A percentile compares a stretch with the other conserved stretches of the same genome.
phyloP scores from a whole-genome alignment of 64 coral and sea anemone genomes.

The Platygyra sinensis region DNA sequence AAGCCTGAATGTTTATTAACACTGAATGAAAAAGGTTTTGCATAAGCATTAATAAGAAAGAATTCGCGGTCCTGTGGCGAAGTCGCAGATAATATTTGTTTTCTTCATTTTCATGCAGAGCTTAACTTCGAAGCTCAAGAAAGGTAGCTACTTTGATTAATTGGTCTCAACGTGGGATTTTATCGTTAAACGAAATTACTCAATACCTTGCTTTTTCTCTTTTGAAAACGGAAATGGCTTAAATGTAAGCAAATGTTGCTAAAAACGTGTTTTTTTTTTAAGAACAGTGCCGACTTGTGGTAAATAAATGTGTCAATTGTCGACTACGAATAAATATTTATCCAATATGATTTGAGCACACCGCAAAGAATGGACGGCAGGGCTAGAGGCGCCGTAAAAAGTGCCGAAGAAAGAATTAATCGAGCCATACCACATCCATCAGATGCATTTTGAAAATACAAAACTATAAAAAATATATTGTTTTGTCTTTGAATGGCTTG shows the following conservation, averaged over 20 bases:
- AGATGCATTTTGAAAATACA: not conserved
- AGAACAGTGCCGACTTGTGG: not conserved
- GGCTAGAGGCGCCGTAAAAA: no score
- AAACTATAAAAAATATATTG: not conserved
- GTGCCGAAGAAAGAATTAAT: no score
- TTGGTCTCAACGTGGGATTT: not conserved
- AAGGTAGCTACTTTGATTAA: no score
- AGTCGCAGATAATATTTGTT: no score
- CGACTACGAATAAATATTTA: conserved; percentile 1
- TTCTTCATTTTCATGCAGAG: no score
- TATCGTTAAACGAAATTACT: not conserved
- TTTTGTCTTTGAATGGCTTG: not conserved
- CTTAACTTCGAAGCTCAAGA: no score
- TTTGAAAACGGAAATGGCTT: not conserved
- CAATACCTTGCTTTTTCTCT: not conserved
- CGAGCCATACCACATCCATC: not conserved
- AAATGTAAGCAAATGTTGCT: not conserved
- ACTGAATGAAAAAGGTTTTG: no score
- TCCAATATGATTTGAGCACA: not conserved
- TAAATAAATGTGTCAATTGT: not conserved
- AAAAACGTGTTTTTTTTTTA: not conserved
- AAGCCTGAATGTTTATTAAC: not conserved
- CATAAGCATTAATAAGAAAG: no score
- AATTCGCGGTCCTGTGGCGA: no score
- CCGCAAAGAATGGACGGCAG: not conserved